Evolutionary conservation across 2,888 invertebrate genomes (phyloP).

Genomic region (Drymonia ruficornis): DNA sequence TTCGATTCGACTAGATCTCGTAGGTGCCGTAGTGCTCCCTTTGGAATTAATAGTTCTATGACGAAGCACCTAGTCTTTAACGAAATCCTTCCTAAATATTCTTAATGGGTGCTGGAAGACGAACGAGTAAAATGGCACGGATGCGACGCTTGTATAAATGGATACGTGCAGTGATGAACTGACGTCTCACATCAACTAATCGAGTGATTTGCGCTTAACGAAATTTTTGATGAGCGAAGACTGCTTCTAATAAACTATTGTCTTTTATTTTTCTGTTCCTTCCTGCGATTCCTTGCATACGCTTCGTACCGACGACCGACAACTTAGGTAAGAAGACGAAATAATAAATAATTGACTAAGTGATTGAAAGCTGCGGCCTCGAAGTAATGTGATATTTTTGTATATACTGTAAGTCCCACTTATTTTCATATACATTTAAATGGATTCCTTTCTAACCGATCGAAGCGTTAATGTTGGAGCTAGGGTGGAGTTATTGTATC

Average conservation of each 20-base stretch:
- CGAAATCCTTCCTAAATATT: slow-evolving; percentile 58
- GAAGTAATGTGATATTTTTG: slow-evolving; percentile 85
- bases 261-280: slow-evolving; percentile 51
- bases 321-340: slow-evolving; percentile 78
- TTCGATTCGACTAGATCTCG: slow-evolving; percentile 55
- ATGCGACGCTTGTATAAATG: slow-evolving; percentile 43
- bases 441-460: slow-evolving; percentile 78
- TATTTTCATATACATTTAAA: slow-evolving; percentile 85
- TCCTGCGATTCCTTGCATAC: slow-evolving; percentile 69
- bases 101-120: slow-evolving; percentile 49
- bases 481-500: slow-evolving; percentile 56
- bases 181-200: slow-evolving; percentile 16
- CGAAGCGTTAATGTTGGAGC: slow-evolving; percentile 71
- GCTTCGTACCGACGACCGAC: slow-evolving; percentile 72
- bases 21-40: slow-evolving; percentile 64
- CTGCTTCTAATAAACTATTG: slow-evolving; percentile 28
- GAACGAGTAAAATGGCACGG: slow-evolving; percentile 41
- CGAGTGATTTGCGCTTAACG: slow-evolving; percentile 53
- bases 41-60: slow-evolving; percentile 53
- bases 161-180: slow-evolving; percentile 15
- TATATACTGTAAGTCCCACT: slow-evolving; percentile 84
- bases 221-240: slow-evolving; percentile 36
- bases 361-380: slow-evolving; percentile 84
- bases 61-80: slow-evolving; percentile 57
- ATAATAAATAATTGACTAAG: slow-evolving; percentile 73